Conservation (phyloP, 2,797 vertebrate species). For the Nothura maculosa region DNA sequence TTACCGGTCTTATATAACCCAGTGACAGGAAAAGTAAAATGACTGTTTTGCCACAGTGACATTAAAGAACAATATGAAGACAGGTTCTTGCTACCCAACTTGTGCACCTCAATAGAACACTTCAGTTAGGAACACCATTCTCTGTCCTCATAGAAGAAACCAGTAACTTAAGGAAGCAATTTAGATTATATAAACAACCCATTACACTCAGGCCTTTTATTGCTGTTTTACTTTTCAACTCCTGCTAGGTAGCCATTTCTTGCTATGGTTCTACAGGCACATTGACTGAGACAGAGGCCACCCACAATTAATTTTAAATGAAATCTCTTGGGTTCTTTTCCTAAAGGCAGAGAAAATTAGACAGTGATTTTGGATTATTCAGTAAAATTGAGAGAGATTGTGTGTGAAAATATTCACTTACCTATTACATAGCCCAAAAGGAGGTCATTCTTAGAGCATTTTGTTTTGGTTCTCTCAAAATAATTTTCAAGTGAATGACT, state of each 20-base stretch:
- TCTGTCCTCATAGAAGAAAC: neutral
- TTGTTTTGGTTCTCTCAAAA: neutral
- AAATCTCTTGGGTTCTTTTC: neutral
- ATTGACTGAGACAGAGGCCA: neutral
- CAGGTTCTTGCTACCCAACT: neutral
- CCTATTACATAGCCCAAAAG: neutral
- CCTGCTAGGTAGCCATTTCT: neutral
- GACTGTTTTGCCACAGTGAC: accelerated
- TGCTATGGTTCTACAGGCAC: neutral
- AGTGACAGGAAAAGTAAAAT: neutral
- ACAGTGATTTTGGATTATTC: neutral
- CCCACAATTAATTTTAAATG: neutral
- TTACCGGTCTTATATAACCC: neutral
- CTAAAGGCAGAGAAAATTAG: neutral
- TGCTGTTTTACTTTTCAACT: neutral
- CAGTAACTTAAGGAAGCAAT: neutral
- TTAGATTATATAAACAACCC: neutral
- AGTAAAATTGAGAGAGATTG: neutral
- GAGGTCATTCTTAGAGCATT: neutral
- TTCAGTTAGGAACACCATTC: accelerated
- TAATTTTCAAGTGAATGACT: neutral
- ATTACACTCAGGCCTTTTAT: neutral
- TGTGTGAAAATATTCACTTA: neutral
- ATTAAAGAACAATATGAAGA: neutral
- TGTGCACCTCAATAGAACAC: neutral